phyloP scores from a whole-genome alignment of 2,888 invertebrate genomes.

The Seladonia tumulorum region DNA sequence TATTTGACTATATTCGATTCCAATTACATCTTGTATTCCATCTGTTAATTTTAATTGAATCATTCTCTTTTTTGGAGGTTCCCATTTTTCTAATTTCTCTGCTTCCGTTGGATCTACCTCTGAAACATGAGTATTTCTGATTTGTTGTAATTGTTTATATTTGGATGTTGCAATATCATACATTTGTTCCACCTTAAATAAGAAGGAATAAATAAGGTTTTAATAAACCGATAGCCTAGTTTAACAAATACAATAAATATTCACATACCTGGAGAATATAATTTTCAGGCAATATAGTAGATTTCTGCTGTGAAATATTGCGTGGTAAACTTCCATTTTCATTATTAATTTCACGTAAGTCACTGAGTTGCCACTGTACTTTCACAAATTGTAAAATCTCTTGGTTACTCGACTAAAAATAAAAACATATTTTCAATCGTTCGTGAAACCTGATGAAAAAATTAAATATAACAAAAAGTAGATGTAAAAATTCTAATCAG shows the following conservation, averaged over 20 bases:
- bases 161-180: conserved; percentile 83
- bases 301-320: conserved; percentile 85
- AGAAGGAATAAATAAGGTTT: not conserved
- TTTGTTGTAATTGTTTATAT: conserved; percentile 83
- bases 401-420: conserved; percentile 28
- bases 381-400: conserved; percentile 86
- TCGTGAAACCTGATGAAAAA: not conserved
- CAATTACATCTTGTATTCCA: conserved; percentile 89
- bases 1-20: conserved; percentile 89
- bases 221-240: not conserved
- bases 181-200: conserved; percentile 81
- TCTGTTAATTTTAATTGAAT: conserved; percentile 90
- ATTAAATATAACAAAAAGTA: not conserved
- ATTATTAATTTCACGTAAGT: conserved; percentile 86
- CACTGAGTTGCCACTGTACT: conserved; percentile 89
- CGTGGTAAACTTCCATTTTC: conserved; percentile 87
- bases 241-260: conserved; percentile 46
- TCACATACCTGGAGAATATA: conserved; percentile 87
- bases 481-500: not conserved
- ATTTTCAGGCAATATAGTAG: conserved; percentile 85
- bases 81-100: conserved; percentile 86
- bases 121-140: conserved; percentile 84
- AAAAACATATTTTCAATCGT: not conserved
- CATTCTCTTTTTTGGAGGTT: conserved; percentile 87
- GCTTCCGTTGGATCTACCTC: conserved; percentile 85